Evolutionary conservation across 2,113 vertebrate species (phyloP), one percentile per base, ranked within the genome.

Genomic region (Megalops atlanticus): DNA sequence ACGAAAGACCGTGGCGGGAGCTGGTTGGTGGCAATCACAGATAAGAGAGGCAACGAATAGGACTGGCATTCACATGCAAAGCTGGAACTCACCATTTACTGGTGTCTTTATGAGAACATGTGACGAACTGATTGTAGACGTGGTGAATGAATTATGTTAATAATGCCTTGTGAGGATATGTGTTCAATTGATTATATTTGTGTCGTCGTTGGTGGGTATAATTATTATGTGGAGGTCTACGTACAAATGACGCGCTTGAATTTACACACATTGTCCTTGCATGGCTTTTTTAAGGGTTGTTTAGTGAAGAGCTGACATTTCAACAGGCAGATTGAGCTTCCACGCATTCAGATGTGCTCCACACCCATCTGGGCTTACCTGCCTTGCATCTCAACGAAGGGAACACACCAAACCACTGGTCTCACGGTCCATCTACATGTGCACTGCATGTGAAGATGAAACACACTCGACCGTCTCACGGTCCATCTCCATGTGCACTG

Each of bases 1-100:
- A 18, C 5, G 16, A 41, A 71, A n/a, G 35, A 31, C 35, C 27
- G 31, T 5, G 18, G 24, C 36, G 21, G 68, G 11, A 52, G 21
- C 39, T 72, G n/a, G 84, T 85, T 77, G 75, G 87, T 81, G 80
- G 83, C 74, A 58, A 79, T 82, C 74, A 75, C 78, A 84, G 89
- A 89, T 91, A 82, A 84, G 85, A 31, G 72, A 35, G 80, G 82
- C 84, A 88, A 85, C 49, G 73, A 77, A 85, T 72, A n/a, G n/a
- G n/a, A n/a, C 74, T 8, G 85, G 85, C 33, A 11, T 36, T 71
- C 68, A 47, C 41, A 70, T 35, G 31, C 43, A 71, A 31, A 45
- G 35, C 21, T 36, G 43, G 36, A 15, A 69, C 16, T 43, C 7
- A 35, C 36, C 41, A 72, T 49, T 79, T 35, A 79, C 35, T 79